Conservation (phyloP, 2,797 vertebrate genomes). For the Pampus argenteus region DNA sequence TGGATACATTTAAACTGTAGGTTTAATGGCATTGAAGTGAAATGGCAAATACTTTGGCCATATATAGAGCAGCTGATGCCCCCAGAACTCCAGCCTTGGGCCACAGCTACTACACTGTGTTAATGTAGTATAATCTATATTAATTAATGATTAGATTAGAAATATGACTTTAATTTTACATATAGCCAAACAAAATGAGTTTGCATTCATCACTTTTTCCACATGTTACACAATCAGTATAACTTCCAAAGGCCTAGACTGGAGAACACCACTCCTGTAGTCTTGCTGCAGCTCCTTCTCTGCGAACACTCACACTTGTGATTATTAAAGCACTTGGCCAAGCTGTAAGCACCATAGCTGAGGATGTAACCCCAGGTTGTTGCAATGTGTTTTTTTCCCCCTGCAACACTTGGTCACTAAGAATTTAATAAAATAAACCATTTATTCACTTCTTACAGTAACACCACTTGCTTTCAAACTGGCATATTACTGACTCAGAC, state of each 20-base stretch:
- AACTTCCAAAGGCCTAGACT: conserved; percentile 5
- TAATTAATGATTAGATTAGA: conserved; percentile 2
- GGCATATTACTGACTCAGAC: background rate
- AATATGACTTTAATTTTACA: conserved; percentile 4
- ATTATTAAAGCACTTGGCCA: conserved; percentile 19
- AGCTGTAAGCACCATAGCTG: conserved; percentile 20
- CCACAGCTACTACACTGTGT: background rate
- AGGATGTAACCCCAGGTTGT: conserved; percentile 12
- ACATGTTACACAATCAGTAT: conserved; percentile 3
- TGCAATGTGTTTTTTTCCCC: conserved; percentile 9
- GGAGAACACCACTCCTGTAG: background rate
- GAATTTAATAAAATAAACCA: conserved; percentile 2
- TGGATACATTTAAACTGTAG: conserved; percentile 22
- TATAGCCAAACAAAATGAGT: conserved; percentile 7
- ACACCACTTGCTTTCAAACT: conserved; percentile 2
- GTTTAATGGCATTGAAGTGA: background rate
- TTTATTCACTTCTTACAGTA: background rate
- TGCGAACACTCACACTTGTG: conserved; percentile 32
- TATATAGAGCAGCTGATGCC: conserved; percentile 20
- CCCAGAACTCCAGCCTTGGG: background rate
- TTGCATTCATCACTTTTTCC: background rate
- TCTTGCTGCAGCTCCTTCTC: conserved; percentile 11
- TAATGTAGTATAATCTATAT: background rate
- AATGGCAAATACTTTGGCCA: conserved; percentile 15
- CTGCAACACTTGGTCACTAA: background rate